These are phyloP conservation scores for Cladopsammia gracilis DNA, from an alignment of 64 coral and sea anemone species.

Conservation along the genomic window DNA sequence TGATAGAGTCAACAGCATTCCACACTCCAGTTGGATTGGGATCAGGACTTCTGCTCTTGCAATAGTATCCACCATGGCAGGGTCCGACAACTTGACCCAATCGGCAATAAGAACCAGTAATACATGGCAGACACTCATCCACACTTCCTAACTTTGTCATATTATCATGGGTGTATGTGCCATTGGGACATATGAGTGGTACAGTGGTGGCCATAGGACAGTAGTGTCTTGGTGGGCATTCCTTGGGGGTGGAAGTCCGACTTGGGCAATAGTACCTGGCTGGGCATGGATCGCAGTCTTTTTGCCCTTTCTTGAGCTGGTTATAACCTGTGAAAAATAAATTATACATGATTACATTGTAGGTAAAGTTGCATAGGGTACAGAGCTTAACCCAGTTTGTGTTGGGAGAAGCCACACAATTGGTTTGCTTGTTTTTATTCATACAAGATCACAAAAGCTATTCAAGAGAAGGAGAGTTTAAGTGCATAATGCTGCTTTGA, in stretches of 20 bases:
- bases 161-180: slow-evolving; percentile 89
- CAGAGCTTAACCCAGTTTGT: too few relatives aligned
- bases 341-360: not conserved
- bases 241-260: slow-evolving; percentile 42
- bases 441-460: too few relatives aligned
- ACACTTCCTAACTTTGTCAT: slow-evolving; percentile 76
- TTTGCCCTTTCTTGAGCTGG: slow-evolving; percentile 54
- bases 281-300: slow-evolving; percentile 72
- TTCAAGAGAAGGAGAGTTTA: too few relatives aligned
- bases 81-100: slow-evolving; percentile 68
- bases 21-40: slow-evolving; percentile 55
- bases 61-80: slow-evolving; percentile 92
- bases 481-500: too few relatives aligned
- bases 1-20: slow-evolving; percentile 12
- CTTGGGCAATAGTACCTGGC: slow-evolving; percentile 78
- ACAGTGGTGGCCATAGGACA: slow-evolving; percentile 83
- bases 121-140: slow-evolving; percentile 81
- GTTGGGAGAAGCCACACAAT: too few relatives aligned
- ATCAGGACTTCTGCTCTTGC: slow-evolving; percentile 94
- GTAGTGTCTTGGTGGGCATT: slow-evolving; percentile 77
- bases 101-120: slow-evolving; percentile 89
- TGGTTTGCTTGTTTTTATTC: too few relatives aligned
- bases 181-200: slow-evolving; percentile 86
- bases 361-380: too few relatives aligned
- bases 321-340: slow-evolving; percentile 66